These are phyloP conservation scores for Phrixothrix hirtus DNA, from an alignment of 2,888 invertebrate genomes.

Conservation along the genomic window DNA sequence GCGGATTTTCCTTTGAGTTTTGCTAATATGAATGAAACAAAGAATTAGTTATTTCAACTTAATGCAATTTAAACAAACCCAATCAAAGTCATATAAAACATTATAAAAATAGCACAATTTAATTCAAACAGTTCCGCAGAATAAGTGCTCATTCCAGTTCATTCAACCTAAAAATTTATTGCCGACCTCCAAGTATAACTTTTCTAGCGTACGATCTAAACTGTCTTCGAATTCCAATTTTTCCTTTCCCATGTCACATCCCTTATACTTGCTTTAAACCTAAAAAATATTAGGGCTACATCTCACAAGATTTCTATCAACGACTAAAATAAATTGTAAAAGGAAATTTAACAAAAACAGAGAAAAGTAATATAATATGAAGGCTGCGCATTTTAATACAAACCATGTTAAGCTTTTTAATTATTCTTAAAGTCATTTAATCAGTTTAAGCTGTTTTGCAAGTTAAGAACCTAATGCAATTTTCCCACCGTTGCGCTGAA, in stretches of 20 bases:
- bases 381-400: no score
- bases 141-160: conserved; percentile 9
- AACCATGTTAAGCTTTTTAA: no score
- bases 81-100: conserved; percentile 3
- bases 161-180: conserved; percentile 19
- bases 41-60: no score
- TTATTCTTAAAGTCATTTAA: no score
- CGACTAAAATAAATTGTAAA: conserved; percentile 3
- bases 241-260: conserved; percentile 11
- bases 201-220: conserved; percentile 14
- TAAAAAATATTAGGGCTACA: conserved; percentile 7
- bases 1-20: no score
- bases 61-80: no score
- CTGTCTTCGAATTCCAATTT: conserved; percentile 16
- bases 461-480: no score
- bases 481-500: no score
- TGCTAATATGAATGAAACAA: no score
- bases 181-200: conserved; percentile 10
- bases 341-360: not conserved
- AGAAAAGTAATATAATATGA: no score
- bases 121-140: conserved; percentile 9
- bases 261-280: conserved; percentile 8
- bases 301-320: conserved; percentile 7
- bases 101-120: conserved; percentile 5
- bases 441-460: no score